These are phyloP conservation scores for Tenebrosternarchus preto DNA, from an alignment of 2,113 vertebrate genomes.

Conservation along the genomic window DNA sequence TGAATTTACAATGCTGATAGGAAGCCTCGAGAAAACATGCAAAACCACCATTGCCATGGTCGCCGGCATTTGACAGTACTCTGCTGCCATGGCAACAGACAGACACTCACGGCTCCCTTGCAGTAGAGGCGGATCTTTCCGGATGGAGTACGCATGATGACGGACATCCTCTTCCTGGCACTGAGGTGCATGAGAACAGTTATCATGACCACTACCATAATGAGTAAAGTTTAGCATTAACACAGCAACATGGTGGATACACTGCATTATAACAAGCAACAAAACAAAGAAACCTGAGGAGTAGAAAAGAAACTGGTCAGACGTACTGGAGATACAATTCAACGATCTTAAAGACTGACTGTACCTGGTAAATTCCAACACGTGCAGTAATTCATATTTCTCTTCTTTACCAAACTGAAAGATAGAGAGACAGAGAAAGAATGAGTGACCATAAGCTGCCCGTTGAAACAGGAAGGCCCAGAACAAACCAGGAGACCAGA, in stretches of 20 bases:
- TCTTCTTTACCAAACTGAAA: conserved; percentile 86
- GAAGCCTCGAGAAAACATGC: conserved; percentile 3
- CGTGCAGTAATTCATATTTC: conserved; percentile 90
- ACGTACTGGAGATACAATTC: too few species aligned
- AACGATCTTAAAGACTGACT: background rate
- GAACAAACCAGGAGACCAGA: too few species aligned
- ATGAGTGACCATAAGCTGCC: too few species aligned
- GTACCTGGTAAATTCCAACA: conserved; percentile 98
- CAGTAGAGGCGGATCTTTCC: conserved; percentile 98
- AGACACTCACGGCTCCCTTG: conserved; percentile 97
- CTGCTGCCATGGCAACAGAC: conserved; percentile 73
- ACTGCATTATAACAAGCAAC: background rate
- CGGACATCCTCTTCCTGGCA: conserved; percentile 94
- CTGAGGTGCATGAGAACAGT: conserved; percentile 68
- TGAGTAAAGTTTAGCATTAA: conserved; percentile 1
- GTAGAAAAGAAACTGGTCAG: too few species aligned
- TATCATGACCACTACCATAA: background rate
- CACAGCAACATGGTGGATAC: background rate
- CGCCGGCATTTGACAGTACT: conserved; percentile 56
- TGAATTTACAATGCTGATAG: background rate
- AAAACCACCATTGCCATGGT: conserved; percentile 19
- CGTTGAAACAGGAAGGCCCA: too few species aligned
- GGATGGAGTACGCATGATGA: conserved; percentile 94
- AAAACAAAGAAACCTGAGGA: background rate
- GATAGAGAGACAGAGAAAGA: conserved; percentile 14